Conservation (phyloP, 2,888 invertebrate genomes). For the Harpagoxenus sublaevis region DNA sequence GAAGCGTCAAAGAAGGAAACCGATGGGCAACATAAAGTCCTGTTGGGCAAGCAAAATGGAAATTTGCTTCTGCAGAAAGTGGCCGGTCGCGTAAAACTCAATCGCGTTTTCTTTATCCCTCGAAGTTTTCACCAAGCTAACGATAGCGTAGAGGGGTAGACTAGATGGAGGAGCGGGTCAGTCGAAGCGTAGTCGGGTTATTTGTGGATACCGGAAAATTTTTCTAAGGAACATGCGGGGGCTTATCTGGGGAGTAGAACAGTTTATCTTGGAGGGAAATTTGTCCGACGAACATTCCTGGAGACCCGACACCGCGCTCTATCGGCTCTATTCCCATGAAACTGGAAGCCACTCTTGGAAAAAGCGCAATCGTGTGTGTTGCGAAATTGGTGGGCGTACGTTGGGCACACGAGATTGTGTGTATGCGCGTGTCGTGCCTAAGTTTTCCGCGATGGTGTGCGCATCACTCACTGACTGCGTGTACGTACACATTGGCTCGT, state of each 20-base stretch:
- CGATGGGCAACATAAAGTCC: slow-evolving; percentile 62
- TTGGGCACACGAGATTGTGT: no score
- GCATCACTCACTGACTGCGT: no score
- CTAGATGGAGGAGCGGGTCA: neutral
- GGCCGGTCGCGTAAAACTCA: slow-evolving; percentile 46
- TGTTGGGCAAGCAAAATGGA: slow-evolving; percentile 61
- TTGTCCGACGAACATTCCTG: no score
- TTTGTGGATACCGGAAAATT: slow-evolving; percentile 54
- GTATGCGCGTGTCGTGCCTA: no score
- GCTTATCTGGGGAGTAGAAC: slow-evolving; percentile 50
- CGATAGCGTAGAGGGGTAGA: slow-evolving; percentile 17
- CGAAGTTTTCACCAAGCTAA: slow-evolving; percentile 28
- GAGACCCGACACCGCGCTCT: no score
- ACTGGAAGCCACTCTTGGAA: no score
- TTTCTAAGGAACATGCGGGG: slow-evolving; percentile 56
- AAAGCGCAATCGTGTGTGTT: no score
- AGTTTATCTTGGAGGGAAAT: slow-evolving; percentile 67
- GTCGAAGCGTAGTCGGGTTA: slow-evolving; percentile 21
- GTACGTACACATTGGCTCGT: neutral
- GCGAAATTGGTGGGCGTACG: no score
- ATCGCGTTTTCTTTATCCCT: slow-evolving; percentile 30
- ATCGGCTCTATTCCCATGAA: no score
- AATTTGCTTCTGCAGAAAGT: slow-evolving; percentile 56
- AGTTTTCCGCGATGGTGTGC: no score
- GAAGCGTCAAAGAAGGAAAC: slow-evolving; percentile 52